Percentiles rank a stretch among this genome's conserved stretches.
Evolutionary conservation across 1,140 invertebrate species (phyloP).

Genomic region (Portunus trituberculatus): DNA sequence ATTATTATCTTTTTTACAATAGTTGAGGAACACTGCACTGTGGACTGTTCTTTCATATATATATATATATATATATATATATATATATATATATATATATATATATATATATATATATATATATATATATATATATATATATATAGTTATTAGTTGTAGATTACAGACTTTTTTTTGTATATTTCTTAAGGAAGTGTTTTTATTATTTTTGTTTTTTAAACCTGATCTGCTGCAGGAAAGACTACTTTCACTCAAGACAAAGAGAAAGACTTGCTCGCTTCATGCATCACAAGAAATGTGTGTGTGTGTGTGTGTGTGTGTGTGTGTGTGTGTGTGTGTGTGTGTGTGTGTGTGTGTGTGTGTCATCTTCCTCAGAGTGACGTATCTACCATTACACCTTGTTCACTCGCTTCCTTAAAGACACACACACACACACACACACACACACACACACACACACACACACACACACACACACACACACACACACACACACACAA

Average conservation of each 20-base stretch:
- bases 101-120: conserved; percentile 52
- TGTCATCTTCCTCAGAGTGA: neutral
- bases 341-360: conserved; percentile 5
- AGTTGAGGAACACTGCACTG: no score
- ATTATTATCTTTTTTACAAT: no score
- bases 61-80: conserved; percentile 56
- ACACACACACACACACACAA: conserved; percentile 48
- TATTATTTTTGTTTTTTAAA: neutral
- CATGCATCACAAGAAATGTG: neutral
- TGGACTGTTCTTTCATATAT: neutral
- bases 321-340: conserved; percentile 2
- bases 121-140: neutral
- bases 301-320: conserved; percentile 10
- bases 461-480: conserved; percentile 50
- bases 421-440: conserved; percentile 50
- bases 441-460: conserved; percentile 59
- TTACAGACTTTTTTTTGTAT: no score
- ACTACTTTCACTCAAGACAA: no score
- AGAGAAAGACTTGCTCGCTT: no score
- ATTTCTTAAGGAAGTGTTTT: no score
- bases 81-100: conserved; percentile 50
- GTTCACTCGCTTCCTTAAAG: no score
- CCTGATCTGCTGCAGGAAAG: no score
- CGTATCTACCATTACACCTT: no score
- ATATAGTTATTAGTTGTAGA: no score